Conservation (phyloP, 2,113 vertebrate species). For the Camelus bactrianus region DNA sequence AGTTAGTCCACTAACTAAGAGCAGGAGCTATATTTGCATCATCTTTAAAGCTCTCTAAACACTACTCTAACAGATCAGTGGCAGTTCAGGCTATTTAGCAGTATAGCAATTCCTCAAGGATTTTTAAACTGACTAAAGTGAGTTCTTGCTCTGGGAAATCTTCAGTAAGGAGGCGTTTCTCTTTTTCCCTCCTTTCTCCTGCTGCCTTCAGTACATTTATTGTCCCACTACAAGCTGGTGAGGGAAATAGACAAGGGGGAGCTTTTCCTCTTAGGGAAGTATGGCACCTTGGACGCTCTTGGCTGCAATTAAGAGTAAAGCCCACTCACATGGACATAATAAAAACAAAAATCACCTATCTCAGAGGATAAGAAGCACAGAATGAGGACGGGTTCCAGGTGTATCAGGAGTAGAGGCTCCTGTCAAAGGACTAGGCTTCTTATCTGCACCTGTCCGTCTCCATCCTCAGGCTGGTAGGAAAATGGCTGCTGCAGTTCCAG, state of each 20-base stretch:
- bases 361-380: not conserved
- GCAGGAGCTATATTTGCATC: not conserved
- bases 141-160: conserved; percentile 13
- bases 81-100: not conserved
- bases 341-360: not conserved
- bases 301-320: not conserved
- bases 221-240: not conserved
- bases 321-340: not conserved
- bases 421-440: not conserved
- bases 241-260: not conserved
- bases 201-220: not conserved
- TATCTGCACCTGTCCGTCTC: not conserved
- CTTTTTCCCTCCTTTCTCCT: not conserved
- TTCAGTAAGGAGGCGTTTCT: not conserved
- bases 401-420: not conserved
- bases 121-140: conserved; percentile 15
- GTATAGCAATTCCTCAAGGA: not conserved
- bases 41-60: not conserved
- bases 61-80: not conserved
- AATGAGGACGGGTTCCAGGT: not conserved
- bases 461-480: not conserved
- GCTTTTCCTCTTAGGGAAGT: not conserved
- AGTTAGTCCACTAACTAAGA: not conserved
- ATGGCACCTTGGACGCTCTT: not conserved
- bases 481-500: not conserved